Base-by-base conservation (phyloP, 2,113 vertebrate species). In the Ctenomys sociabilis region DNA sequence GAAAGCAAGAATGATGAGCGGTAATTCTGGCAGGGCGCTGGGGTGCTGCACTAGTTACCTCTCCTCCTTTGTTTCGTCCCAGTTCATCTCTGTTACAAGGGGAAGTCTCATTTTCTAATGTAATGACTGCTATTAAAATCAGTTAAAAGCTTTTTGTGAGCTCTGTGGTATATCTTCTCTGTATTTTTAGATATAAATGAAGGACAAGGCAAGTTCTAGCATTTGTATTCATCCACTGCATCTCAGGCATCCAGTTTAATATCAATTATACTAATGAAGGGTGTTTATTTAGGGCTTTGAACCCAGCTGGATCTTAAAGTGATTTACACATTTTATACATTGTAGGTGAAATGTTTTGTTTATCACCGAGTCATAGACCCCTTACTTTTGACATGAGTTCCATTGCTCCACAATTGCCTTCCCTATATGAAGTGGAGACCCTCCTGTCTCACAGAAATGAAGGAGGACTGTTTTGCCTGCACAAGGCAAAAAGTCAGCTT, bases 1-100 rank as follows among this genome's bases (percentile, higher is more conserved):
- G 98, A 98, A 98, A 98, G 98, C 97, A 98, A 98, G 98, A 98
- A 89, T 96, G 98, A 98, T 98, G 98, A 98, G 78, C 97, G 90
- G 96, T 96, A 95, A 97, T 98, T 98, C 95, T 86, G 95, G 94
- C 93, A 96, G 97, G 97, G 97, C 96, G 91, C 78, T 75, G 97
- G 98, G 97, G 96, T 87, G 11, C 96, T 97, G 94, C 96, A 95
- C 92, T 92, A 75, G 68, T 88, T 97, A 93, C 95, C 97, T 97
- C 90, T 97, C 88, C 96, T 89, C 95, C 92, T 98, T 98, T 98
- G 95, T 98, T 97, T 98, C 97, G 96, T 96, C 83, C 94, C 94
- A 97, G 95, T 98, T 98, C 96, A 94, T 98, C 97, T 96, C 95
- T 96, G 95, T 97, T 97, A 98, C 63, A 93, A 97, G 86, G 26